phyloP scores from a whole-genome alignment of 2,888 invertebrate genomes.

The Euclidia mi region DNA sequence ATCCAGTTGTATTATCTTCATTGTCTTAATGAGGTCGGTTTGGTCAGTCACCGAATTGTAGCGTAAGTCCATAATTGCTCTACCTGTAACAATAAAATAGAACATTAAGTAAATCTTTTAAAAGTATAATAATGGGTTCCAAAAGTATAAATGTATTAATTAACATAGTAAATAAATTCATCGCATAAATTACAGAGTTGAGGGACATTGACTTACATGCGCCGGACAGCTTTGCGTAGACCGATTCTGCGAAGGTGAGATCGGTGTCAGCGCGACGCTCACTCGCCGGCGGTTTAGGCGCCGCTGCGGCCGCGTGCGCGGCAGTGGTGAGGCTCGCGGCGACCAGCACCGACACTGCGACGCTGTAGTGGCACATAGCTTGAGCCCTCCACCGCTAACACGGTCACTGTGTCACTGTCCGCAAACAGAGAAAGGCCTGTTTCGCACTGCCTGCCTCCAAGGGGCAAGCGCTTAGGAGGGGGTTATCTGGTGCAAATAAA shows the following conservation, averaged over 20 bases:
- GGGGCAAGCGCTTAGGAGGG: conserved; percentile 71
- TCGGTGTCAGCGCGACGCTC: conserved; percentile 54
- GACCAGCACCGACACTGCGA: conserved; percentile 65
- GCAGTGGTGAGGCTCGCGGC: conserved; percentile 56
- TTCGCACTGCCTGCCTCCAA: conserved; percentile 61
- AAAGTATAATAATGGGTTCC: not conserved
- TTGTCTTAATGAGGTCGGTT: conserved; percentile 76
- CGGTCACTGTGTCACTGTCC: conserved; percentile 87
- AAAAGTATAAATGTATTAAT: conserved; percentile 5
- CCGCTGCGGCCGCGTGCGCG: conserved; percentile 49
- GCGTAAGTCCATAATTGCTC: conserved; percentile 82
- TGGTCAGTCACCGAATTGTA: conserved; percentile 72
- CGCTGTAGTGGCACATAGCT: conserved; percentile 78
- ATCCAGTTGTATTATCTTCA: conserved; percentile 78
- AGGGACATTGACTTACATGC: conserved; percentile 80
- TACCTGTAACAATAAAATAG: conserved; percentile 71
- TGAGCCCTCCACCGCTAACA: conserved; percentile 76
- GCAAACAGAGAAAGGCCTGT: conserved; percentile 82
- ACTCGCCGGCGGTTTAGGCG: conserved; percentile 49
- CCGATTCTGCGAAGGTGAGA: conserved; percentile 80
- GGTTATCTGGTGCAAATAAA: conserved; percentile 78
- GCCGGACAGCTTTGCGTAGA: conserved; percentile 81
- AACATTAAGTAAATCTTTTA: conserved; percentile 9
- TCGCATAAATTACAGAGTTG: conserved; percentile 44
- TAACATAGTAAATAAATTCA: conserved; percentile 10